Percentiles rank a stretch among this genome's conserved stretches.
These are phyloP conservation scores for Antigone vipio DNA, from an alignment of 2,113 vertebrate species.

Conservation along the genomic window DNA sequence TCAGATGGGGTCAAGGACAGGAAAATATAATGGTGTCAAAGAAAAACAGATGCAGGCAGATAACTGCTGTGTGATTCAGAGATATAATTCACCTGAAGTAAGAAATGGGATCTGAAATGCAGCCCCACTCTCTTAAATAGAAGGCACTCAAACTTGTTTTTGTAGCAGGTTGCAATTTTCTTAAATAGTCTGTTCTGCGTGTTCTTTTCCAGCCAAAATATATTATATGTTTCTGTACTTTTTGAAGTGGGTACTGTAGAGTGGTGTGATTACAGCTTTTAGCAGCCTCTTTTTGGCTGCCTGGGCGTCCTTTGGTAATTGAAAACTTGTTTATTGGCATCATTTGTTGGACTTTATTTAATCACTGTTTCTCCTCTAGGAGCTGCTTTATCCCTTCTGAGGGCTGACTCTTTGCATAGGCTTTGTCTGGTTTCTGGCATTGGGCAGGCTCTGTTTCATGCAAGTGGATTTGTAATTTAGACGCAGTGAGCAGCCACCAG, in stretches of 20 bases:
- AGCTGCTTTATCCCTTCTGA: slow-evolving; percentile 38
- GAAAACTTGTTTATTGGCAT: slow-evolving; percentile 65
- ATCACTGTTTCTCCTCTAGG: slow-evolving; percentile 31
- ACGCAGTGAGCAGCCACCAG: background rate
- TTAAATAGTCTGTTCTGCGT: slow-evolving; percentile 58
- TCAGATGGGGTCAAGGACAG: slow-evolving; percentile 42
- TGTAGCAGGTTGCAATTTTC: slow-evolving; percentile 70
- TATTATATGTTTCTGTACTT: slow-evolving; percentile 28
- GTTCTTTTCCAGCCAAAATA: slow-evolving; percentile 51
- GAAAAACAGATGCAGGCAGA: slow-evolving; percentile 35
- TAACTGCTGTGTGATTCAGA: slow-evolving; percentile 34
- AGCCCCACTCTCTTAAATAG: slow-evolving; percentile 42
- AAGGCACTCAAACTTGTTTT: slow-evolving; percentile 60
- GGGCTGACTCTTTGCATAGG: background rate
- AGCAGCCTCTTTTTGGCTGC: slow-evolving; percentile 47
- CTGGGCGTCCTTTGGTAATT: slow-evolving; percentile 47
- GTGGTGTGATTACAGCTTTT: slow-evolving; percentile 66
- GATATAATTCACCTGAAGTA: slow-evolving; percentile 58
- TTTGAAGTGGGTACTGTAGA: slow-evolving; percentile 31
- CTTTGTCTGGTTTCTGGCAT: slow-evolving; percentile 17
- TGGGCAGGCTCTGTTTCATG: background rate
- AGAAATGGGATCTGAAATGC: slow-evolving; percentile 54
- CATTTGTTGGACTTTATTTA: slow-evolving; percentile 47
- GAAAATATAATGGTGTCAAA: slow-evolving; percentile 21
- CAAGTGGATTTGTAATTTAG: slow-evolving; percentile 1